Base-by-base conservation (phyloP, 2,888 invertebrate species). In the Chymomyza caudatula region DNA sequence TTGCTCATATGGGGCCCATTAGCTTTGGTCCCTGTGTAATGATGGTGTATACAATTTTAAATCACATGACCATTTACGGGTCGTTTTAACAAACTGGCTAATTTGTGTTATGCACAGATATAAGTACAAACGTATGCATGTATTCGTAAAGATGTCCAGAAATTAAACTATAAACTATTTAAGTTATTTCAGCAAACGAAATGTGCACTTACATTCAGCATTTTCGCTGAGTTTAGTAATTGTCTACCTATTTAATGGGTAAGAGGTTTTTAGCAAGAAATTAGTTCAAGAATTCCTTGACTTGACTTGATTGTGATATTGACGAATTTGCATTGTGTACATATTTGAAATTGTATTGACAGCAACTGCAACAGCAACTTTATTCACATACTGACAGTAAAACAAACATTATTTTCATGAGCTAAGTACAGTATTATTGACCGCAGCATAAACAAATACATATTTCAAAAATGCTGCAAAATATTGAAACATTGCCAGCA, bases 1-100 rank as follows among this genome's bases (percentile, higher is more conserved):
- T 51, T 29, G 63, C 20, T 71, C 64, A 58, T 63, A 65, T 60
- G 68, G 63, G 72, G 78, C 79, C 70, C 83, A 80, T 84, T 84
- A 84, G 76, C 66, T 69, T 67, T 67, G 57, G 53, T 52, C 68
- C 73, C 74, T 78, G 47, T 15, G 47, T 15, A 17, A 3, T 3
- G 22, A 13, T 11, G 22, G 51, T 13, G 17, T 20, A 49, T 51
- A 83, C 61, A 72, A 71, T 51, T 17, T 20, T 82, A 87, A 82
- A 86, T 82, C 82, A 85, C 86, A 85, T 82, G 75, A 77, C 82
- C 82, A 82, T 82, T 85, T 82, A 85, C 79, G 82, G 82, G 63
- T 67, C 74, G 74, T 73, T 60, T 54, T 11, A 11, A 11, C 29
- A 11, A 37, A 37, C 29, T 8, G 4, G 29, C 29, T 37, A 37